Evolutionary conservation across 2,113 vertebrate genomes (phyloP).

Genomic region (Cichladusa arquata): DNA sequence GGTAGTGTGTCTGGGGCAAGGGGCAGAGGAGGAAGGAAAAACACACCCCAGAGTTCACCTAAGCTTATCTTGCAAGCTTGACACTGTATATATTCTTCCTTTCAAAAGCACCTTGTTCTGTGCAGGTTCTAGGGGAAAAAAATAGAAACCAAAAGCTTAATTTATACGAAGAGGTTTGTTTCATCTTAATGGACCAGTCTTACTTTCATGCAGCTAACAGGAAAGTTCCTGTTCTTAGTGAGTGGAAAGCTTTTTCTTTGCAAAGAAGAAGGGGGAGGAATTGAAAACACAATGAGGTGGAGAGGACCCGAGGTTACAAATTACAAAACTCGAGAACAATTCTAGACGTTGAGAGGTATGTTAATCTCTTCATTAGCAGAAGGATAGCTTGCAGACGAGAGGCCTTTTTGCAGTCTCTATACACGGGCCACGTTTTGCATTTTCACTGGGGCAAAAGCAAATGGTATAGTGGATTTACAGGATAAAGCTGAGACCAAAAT

Average conservation of each 20-base stretch:
- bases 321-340: not conserved
- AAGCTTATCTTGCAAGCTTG: not conserved
- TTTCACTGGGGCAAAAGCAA: not conserved
- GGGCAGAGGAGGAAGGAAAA: not conserved
- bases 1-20: not conserved
- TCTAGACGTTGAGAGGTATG: constrained; percentile 1
- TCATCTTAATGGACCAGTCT: not conserved
- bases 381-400: not conserved
- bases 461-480: not conserved
- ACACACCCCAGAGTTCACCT: not conserved
- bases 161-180: not conserved
- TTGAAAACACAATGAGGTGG: not conserved
- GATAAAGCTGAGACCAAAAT: not conserved
- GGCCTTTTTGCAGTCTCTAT: not conserved
- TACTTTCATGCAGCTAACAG: not conserved
- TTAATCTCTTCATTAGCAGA: constrained; percentile 25
- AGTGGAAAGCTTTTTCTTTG: not conserved
- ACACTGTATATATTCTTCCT: not conserved
- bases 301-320: not conserved
- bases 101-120: not conserved
- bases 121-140: not conserved
- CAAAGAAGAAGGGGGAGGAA: not conserved
- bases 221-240: not conserved
- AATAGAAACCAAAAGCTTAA: not conserved
- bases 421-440: not conserved